Evolutionary conservation across 2,888 invertebrate genomes (phyloP), one percentile per base, ranked within the genome.

Genomic region (Emmelina monodactyla): DNA sequence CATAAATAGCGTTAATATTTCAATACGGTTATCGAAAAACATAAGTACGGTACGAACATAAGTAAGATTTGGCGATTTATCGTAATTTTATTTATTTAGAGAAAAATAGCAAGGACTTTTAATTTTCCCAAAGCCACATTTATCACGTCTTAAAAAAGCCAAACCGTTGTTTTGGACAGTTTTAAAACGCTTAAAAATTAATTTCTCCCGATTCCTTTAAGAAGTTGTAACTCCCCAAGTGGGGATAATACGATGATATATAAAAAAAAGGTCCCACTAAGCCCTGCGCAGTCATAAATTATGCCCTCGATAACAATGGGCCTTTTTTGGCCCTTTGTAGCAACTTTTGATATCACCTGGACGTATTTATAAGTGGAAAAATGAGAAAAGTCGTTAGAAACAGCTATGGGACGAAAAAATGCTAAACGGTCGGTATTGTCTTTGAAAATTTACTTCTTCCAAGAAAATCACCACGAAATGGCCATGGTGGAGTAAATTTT

Each of bases 251-350:
- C 78, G 79, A 79, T 79, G 79, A 79, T 79, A 78, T 79, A 79
- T 79, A 79, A 79, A 79, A 76, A n/a, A 79, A 79, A 79, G 76
- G 76, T 69, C 71, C 69, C 75, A 58, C 62, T 65, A 70, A 67
- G 69, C 65, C 66, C 48, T 53, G 54, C 57, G 65, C 75, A 70
- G 71, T 78, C 78, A 81, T 81, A 81, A 81, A 81, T 81, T 81
- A 81, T 69, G 65, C 73, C 72, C 76, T 71, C 73, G 81, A 81
- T 81, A 81, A 81, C 81, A 81, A 81, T 79, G 71, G 80, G 79
- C 69, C 78, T 80, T 81, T 71, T 80, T 73, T 58, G 52, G 50
- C 53, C 64, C 72, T 75, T 79, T 79, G 81, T 80, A 73, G 68
- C 73, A 70, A 78, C 67, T 78, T 80, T 79, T 76, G 73, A 65